Base-by-base conservation (phyloP, 2,113 vertebrate species). In the Paratilapia polleni region DNA sequence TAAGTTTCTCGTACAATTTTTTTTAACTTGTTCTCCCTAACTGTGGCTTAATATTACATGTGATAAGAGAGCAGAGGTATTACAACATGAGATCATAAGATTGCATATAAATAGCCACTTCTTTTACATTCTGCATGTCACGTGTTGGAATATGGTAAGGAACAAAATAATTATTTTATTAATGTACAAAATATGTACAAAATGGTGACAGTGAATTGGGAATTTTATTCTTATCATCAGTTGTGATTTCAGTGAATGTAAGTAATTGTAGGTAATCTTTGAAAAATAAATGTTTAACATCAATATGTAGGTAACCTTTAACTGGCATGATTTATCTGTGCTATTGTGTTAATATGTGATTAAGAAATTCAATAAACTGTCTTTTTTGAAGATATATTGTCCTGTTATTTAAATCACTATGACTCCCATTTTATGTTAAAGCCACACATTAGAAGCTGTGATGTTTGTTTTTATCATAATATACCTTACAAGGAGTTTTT, bases 91-190 rank as follows among this genome's bases (percentile, higher is more conserved):
- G 0, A 41, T 64, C 0, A 38, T 10, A 36, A n/a, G 10, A 63
- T 64, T 64, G 36, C 38, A 4, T 36, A 68, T 47, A 0, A 68
- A 68, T 47, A 47, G 43, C 3, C 1, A 0, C 41, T 47, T 47
- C 22, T 0, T 38, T 47, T 38, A 26, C 9, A 14, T 47, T 68
- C 26, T 68, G 38, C 38, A 47, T 47, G 64, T 68, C 22, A 47
- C 11, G 43, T 34, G 6, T 34, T 4, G 34, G 3, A 6, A 6
- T 34, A 34, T 34, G 6, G 34, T 4, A 6, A 34, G 34, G 34
- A 3, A 34, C 6, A 34, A 34, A 34, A 34, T 34, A 34, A 34
- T 34, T 34, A 34, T 34, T 3, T 34, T 34, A 34, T 34, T 6
- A 34, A 34, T 6, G 6, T 34, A n/a, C n/a, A n/a, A n/a, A n/a